Percentiles rank a stretch among this genome's conserved stretches.
phyloP scores from a whole-genome alignment of 2,797 vertebrate species.

The Halcyon badia region DNA sequence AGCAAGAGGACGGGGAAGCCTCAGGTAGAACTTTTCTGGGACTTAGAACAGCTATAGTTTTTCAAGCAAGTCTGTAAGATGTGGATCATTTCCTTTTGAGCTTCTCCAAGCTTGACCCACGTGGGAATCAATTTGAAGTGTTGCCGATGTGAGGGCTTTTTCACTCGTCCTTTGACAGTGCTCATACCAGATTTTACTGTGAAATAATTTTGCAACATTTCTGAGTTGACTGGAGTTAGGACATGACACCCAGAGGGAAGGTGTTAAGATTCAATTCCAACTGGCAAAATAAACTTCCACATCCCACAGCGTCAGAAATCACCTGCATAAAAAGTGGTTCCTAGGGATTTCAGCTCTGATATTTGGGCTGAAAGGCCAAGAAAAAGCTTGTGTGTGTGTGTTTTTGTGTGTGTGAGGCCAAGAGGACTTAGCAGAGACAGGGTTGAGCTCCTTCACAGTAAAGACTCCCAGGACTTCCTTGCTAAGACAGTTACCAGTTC shows the following conservation, averaged over 20 bases:
- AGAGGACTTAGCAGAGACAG: neutral
- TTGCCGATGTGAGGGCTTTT: neutral
- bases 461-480: neutral
- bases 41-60: neutral
- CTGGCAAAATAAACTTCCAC: neutral
- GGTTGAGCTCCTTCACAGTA: neutral
- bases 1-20: neutral
- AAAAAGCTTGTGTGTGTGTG: neutral
- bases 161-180: neutral
- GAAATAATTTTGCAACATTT: neutral
- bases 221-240: neutral
- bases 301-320: neutral
- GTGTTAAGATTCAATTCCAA: neutral
- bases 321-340: neutral
- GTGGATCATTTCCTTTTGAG: neutral
- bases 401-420: fast-evolving
- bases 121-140: neutral
- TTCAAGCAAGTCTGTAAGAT: neutral
- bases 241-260: neutral
- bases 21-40: neutral
- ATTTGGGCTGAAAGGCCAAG: neutral
- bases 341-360: neutral
- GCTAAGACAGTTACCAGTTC: neutral
- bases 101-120: neutral
- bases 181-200: neutral